phyloP scores from a whole-genome alignment of 2,113 vertebrate genomes.

The Oncorhynchus nerka region DNA sequence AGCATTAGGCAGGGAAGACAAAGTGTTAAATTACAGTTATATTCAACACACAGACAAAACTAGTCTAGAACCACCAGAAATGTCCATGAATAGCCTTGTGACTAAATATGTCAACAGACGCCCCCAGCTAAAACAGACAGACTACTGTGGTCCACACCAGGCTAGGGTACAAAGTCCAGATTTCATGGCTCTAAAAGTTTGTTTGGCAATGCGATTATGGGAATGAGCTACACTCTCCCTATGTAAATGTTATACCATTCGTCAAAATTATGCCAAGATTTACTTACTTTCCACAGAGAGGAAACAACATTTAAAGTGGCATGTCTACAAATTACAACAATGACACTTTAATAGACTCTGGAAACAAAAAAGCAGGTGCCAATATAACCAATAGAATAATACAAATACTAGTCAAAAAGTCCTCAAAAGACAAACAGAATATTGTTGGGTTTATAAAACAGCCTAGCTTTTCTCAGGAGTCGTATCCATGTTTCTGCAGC shows the following conservation, averaged over 20 bases:
- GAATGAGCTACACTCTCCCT: background rate
- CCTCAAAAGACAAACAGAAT: background rate
- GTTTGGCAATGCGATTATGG: slow-evolving; percentile 24
- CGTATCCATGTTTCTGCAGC: background rate
- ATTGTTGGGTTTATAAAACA: background rate
- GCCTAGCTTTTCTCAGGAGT: background rate
- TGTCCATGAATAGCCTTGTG: background rate
- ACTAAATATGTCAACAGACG: slow-evolving; percentile 20
- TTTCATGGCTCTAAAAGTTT: slow-evolving; percentile 19
- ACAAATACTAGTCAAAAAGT: background rate
- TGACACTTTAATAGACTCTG: background rate
- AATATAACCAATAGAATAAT: background rate
- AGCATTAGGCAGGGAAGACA: background rate
- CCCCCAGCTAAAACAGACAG: slow-evolving; percentile 19
- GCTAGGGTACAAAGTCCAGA: slow-evolving; percentile 52
- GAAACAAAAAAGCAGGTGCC: background rate
- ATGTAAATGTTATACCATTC: background rate
- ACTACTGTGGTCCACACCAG: slow-evolving; percentile 13
- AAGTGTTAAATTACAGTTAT: slow-evolving; percentile 15
- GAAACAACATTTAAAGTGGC: background rate
- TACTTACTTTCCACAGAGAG: background rate
- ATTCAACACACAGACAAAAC: slow-evolving; percentile 4
- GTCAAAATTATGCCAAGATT: background rate
- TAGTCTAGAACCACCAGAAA: slow-evolving; percentile 13
- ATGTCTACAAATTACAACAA: background rate